Conservation (phyloP, 2,113 vertebrate species). For the Pardalotus punctatus region DNA sequence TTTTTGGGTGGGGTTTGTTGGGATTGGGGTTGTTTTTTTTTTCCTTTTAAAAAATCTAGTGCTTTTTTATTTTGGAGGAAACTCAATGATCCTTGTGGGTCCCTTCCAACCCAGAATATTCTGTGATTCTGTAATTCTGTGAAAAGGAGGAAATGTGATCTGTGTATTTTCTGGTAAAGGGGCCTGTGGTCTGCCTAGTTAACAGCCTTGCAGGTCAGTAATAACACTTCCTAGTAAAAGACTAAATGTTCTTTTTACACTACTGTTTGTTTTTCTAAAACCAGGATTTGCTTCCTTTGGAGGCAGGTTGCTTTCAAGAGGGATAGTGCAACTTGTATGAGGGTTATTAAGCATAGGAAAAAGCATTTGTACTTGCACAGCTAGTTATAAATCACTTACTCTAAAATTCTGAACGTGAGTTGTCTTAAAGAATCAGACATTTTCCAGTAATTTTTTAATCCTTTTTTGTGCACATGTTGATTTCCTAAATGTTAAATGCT, state of each 20-base stretch:
- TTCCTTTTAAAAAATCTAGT: neutral
- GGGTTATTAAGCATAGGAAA: slow-evolving; percentile 69
- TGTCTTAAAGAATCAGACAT: slow-evolving; percentile 74
- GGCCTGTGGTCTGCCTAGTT: slow-evolving; percentile 68
- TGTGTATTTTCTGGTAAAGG: slow-evolving; percentile 69
- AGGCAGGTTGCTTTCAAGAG: slow-evolving; percentile 67
- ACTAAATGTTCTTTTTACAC: slow-evolving; percentile 73
- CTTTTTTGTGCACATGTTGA: slow-evolving; percentile 83
- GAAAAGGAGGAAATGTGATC: slow-evolving; percentile 69
- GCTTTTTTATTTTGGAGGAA: slow-evolving; percentile 66
- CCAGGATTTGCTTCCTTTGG: slow-evolving; percentile 72
- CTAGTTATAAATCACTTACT: slow-evolving; percentile 65
- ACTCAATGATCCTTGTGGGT: neutral
- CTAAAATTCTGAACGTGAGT: slow-evolving; percentile 71
- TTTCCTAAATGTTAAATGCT: slow-evolving; percentile 86
- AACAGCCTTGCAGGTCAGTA: slow-evolving; percentile 68
- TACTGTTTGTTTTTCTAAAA: slow-evolving; percentile 77
- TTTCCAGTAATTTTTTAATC: slow-evolving; percentile 79
- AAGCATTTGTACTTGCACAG: slow-evolving; percentile 75
- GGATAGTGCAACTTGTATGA: slow-evolving; percentile 67
- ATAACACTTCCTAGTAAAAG: slow-evolving; percentile 70
- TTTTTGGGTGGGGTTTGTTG: neutral
- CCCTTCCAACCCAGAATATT: neutral
- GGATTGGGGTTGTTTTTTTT: neutral
- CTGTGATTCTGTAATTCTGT: neutral